Percentiles rank a stretch among this genome's conserved stretches.
These are phyloP conservation scores for Acanthaster planci DNA, from an alignment of 35 echinoderm and acorn worm genomes.

Conservation along the genomic window DNA sequence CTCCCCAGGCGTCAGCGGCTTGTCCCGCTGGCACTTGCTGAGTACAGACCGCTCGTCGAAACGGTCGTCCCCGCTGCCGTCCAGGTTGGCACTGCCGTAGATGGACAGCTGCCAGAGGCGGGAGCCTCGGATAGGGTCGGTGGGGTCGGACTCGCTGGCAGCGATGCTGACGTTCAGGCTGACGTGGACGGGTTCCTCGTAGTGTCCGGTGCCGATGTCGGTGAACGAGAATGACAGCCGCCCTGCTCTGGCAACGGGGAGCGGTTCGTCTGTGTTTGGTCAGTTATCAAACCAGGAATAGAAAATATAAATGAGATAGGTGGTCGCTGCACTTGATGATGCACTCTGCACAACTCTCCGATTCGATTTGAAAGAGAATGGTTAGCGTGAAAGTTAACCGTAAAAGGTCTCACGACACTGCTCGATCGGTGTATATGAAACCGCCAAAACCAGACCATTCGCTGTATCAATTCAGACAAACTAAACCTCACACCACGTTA, in stretches of 20 bases:
- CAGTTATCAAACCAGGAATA: no score
- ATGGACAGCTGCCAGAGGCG: slow-evolving; percentile 52
- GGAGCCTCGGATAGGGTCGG: slow-evolving; percentile 25
- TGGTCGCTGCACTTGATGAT: no score
- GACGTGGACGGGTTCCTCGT: slow-evolving; percentile 26
- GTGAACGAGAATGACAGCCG: background rate
- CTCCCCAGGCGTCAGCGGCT: background rate
- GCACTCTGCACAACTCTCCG: no score
- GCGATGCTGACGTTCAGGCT: slow-evolving; percentile 30
- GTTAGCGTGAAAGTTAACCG: no score
- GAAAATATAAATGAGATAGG: no score
- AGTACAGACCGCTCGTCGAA: slow-evolving; percentile 30
- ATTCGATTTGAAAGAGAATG: no score
- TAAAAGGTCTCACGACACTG: no score
- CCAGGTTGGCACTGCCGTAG: slow-evolving; percentile 56
- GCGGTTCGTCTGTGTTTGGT: slow-evolving; percentile 21
- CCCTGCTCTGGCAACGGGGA: slow-evolving; percentile 6
- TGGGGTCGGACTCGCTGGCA: slow-evolving; percentile 22
- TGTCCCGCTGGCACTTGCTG: slow-evolving; percentile 44
- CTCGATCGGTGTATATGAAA: no score
- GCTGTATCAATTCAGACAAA: no score
- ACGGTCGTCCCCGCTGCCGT: slow-evolving; percentile 55
- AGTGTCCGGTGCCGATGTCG: background rate
- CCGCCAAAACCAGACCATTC: no score
- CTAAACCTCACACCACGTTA: no score